Percentiles rank a stretch among this genome's conserved stretches.
Evolutionary conservation across 2,888 invertebrate genomes (phyloP).

Genomic region (Hydrotaea cyrtoneurina): DNA sequence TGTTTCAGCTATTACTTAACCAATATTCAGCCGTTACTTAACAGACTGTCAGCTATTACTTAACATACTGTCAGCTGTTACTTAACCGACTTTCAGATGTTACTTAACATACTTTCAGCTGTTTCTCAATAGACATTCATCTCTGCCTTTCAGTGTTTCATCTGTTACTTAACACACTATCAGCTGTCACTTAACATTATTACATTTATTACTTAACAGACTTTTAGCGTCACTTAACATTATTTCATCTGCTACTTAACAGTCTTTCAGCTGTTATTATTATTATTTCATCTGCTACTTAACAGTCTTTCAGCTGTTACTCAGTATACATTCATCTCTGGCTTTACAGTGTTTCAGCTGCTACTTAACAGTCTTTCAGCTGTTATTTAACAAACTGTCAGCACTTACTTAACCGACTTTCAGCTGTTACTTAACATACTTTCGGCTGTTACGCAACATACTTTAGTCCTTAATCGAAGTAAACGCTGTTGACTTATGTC

Average conservation of each 20-base stretch:
- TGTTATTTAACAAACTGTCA: no score
- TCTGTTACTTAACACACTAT: background rate
- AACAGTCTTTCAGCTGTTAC: background rate
- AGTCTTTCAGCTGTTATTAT: no score
- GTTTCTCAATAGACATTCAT: background rate
- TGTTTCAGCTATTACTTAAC: no score
- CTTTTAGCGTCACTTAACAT: background rate
- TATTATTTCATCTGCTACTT: background rate
- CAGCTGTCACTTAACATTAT: background rate
- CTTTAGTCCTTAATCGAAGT: background rate
- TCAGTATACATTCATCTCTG: background rate
- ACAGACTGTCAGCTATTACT: no score
- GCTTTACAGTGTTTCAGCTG: background rate
- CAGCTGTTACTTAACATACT: no score
- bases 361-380: no score
- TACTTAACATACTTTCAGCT: no score
- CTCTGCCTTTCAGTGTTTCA: background rate
- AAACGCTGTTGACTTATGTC: no score
- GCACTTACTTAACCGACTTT: no score
- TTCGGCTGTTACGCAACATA: background rate
- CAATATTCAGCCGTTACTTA: no score
- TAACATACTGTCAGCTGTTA: no score
- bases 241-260: background rate
- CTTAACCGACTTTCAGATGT: no score
- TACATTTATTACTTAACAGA: background rate